phyloP scores from a whole-genome alignment of 2,797 vertebrate genomes.

The Dallia pectoralis region DNA sequence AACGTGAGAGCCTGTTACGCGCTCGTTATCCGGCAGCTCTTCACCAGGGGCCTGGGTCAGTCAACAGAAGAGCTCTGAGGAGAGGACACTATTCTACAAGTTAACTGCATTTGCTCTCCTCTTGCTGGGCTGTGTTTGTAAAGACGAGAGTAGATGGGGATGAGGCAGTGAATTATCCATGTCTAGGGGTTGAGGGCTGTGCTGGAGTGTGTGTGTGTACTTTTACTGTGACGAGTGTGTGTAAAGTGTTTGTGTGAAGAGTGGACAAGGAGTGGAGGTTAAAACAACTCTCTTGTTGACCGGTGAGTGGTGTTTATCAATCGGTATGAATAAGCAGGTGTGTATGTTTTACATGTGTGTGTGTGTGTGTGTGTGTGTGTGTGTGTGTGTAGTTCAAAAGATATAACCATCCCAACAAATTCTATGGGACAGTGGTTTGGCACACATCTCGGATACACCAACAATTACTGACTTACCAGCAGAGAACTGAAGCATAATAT shows the following conservation, averaged over 20 bases:
- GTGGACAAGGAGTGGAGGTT: slow-evolving; percentile 43
- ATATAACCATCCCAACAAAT: slow-evolving; percentile 38
- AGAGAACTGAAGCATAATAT: slow-evolving; percentile 16
- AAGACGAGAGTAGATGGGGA: slow-evolving; percentile 33
- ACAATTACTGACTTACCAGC: slow-evolving; percentile 50
- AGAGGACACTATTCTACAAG: slow-evolving; percentile 63
- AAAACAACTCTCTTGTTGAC: slow-evolving; percentile 66
- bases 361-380: background rate
- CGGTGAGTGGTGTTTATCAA: slow-evolving; percentile 28
- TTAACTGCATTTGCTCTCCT: slow-evolving; percentile 72
- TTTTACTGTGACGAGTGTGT: slow-evolving; percentile 34
- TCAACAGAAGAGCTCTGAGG: slow-evolving; percentile 72
- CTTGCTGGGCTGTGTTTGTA: slow-evolving; percentile 57
- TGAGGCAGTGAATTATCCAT: slow-evolving; percentile 51
- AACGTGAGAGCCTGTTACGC: slow-evolving; percentile 74
- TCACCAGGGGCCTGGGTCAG: slow-evolving; percentile 73
- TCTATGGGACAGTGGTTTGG: slow-evolving; percentile 61
- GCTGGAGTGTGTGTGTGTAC: slow-evolving; percentile 10
- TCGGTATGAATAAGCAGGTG: slow-evolving; percentile 15
- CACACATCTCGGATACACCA: slow-evolving; percentile 68
- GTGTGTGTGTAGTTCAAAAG: slow-evolving; percentile 46
- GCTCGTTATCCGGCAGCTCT: slow-evolving; percentile 55
- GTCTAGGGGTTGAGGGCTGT: background rate
- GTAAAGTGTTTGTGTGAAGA: background rate
- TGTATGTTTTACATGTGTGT: slow-evolving; percentile 13